Conservation (phyloP, 2,888 invertebrate species). For the Rhimphoctona megacephalus region DNA sequence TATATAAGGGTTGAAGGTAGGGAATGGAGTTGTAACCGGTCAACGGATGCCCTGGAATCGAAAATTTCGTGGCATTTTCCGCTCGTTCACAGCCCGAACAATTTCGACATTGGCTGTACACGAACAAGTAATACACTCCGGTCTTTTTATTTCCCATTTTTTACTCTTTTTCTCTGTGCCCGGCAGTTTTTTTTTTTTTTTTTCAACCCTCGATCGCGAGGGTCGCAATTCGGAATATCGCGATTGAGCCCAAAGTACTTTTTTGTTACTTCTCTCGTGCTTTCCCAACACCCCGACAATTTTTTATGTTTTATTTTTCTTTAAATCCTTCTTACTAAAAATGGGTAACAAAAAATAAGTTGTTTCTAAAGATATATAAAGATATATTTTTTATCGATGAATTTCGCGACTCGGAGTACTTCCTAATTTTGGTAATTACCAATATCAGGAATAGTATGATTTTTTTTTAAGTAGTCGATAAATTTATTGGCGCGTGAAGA, state of each 20-base stretch:
- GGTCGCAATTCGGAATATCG: background rate
- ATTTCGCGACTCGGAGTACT: too few relatives aligned
- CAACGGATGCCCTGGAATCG: slow-evolving; percentile 56
- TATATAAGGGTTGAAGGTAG: background rate
- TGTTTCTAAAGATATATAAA: too few relatives aligned
- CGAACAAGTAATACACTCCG: slow-evolving; percentile 11
- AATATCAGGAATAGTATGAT: background rate
- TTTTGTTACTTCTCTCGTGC: background rate
- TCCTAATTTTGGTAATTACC: too few relatives aligned
- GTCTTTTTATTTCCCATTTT: slow-evolving; percentile 18
- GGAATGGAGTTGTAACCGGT: slow-evolving; percentile 15
- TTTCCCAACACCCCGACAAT: background rate
- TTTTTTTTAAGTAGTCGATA: too few relatives aligned
- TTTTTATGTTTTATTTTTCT: background rate
- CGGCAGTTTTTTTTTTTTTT: background rate
- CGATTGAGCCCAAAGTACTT: background rate
- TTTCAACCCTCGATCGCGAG: background rate
- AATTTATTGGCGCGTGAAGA: background rate
- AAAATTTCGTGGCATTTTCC: slow-evolving; percentile 62
- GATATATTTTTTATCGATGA: too few relatives aligned
- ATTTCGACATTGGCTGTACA: slow-evolving; percentile 27
- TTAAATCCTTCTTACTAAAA: too few relatives aligned
- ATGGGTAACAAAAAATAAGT: too few relatives aligned
- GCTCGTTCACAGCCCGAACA: slow-evolving; percentile 40
- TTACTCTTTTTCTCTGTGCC: background rate